phyloP scores from a whole-genome alignment of 2,888 invertebrate species.

The Mongoloraphidia duomilia region DNA sequence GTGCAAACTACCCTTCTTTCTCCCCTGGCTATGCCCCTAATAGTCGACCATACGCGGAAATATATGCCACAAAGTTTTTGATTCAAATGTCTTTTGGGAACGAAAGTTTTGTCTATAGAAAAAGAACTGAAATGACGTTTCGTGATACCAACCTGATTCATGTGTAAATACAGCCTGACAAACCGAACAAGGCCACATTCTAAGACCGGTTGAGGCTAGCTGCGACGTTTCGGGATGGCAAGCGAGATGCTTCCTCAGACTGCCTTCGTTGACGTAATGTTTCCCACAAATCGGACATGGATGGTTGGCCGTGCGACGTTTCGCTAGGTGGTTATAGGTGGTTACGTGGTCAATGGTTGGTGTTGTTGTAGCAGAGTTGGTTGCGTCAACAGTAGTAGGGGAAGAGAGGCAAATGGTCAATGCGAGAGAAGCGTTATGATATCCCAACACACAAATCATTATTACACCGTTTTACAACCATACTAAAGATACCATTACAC shows the following conservation, averaged over 20 bases:
- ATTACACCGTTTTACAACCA: neutral
- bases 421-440: slow-evolving; percentile 18
- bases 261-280: slow-evolving; percentile 90
- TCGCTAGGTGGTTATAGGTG: slow-evolving; percentile 58
- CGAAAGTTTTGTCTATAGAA: neutral
- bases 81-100: no score
- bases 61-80: no score
- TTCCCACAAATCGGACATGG: slow-evolving; percentile 92
- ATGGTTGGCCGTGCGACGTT: slow-evolving; percentile 86
- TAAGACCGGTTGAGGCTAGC: slow-evolving; percentile 60
- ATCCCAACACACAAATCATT: slow-evolving; percentile 9
- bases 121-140: slow-evolving; percentile 3
- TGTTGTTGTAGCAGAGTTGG: slow-evolving; percentile 7
- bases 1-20: no score
- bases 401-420: slow-evolving; percentile 18
- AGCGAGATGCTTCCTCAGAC: slow-evolving; percentile 80
- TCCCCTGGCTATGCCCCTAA: no score
- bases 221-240: slow-evolving; percentile 86
- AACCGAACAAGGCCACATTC: slow-evolving; percentile 94
- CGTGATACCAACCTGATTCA: slow-evolving; percentile 63
- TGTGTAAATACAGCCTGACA: slow-evolving; percentile 92
- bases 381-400: slow-evolving; percentile 1
- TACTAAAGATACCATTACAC: slow-evolving; percentile 4
- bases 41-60: no score
- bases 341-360: slow-evolving; percentile 24